Conservation (phyloP, 2,888 invertebrate genomes). For the Plutella xylostella region DNA sequence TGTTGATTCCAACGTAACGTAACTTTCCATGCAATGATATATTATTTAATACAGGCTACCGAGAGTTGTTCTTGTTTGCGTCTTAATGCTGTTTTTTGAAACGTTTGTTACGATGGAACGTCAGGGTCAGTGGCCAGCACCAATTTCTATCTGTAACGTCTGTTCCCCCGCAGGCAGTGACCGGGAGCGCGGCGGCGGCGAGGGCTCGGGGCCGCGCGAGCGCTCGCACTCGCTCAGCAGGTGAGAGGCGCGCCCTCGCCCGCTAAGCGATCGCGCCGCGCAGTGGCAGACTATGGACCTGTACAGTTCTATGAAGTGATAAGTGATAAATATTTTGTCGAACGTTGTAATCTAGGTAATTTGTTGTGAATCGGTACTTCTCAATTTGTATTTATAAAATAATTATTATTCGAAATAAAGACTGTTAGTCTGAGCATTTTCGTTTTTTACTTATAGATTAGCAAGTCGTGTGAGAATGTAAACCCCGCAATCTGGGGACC, state of each 20-base stretch:
- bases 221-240: slow-evolving; percentile 76
- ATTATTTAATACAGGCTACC: too few relatives aligned
- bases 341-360: slow-evolving; percentile 59
- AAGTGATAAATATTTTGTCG: slow-evolving; percentile 61
- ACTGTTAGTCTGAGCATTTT: slow-evolving; percentile 49
- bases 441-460: background rate
- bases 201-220: slow-evolving; percentile 44
- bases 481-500: too few relatives aligned
- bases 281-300: slow-evolving; percentile 29
- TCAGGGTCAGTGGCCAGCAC: too few relatives aligned
- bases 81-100: too few relatives aligned
- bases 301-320: slow-evolving; percentile 57
- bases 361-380: slow-evolving; percentile 69
- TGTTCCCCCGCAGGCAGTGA: slow-evolving; percentile 45
- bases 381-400: slow-evolving; percentile 68
- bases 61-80: too few relatives aligned
- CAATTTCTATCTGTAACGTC: too few relatives aligned
- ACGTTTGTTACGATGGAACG: too few relatives aligned
- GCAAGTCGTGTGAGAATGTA: too few relatives aligned
- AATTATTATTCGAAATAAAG: slow-evolving; percentile 61
- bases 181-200: slow-evolving; percentile 50
- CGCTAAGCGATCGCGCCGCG: too few relatives aligned
- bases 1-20: too few relatives aligned
- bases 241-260: slow-evolving; percentile 57
- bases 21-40: too few relatives aligned